These are phyloP conservation scores for Brachionus rubens DNA, from an alignment of 1,140 invertebrate species.

Conservation along the genomic window DNA sequence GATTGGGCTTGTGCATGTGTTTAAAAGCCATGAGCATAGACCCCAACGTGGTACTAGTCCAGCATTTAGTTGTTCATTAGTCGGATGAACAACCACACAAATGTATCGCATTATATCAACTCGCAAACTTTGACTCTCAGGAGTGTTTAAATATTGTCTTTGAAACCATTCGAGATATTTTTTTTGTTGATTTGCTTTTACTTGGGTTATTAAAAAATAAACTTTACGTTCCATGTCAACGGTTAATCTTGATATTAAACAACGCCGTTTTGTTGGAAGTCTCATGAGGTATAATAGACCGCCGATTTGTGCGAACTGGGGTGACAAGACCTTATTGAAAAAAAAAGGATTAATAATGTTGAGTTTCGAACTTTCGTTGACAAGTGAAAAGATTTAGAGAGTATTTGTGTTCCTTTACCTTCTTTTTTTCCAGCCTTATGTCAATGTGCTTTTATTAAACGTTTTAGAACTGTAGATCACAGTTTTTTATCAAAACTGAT, in stretches of 20 bases:
- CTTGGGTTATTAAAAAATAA: slow-evolving; percentile 80
- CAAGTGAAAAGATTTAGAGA: too few relatives aligned
- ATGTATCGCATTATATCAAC: slow-evolving; percentile 96
- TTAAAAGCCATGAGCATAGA: slow-evolving; percentile 93
- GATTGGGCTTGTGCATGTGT: slow-evolving; percentile 83
- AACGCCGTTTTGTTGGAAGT: slow-evolving; percentile 82
- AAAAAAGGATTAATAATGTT: too few relatives aligned
- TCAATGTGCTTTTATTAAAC: too few relatives aligned
- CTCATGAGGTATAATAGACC: slow-evolving; percentile 66
- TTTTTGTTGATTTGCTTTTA: slow-evolving; percentile 87
- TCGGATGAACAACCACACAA: slow-evolving; percentile 93
- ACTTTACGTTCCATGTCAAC: slow-evolving; percentile 96
- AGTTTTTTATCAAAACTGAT: too few relatives aligned
- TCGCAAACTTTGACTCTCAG: slow-evolving; percentile 84
- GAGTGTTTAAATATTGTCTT: slow-evolving; percentile 88
- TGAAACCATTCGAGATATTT: slow-evolving; percentile 98
- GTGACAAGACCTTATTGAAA: slow-evolving; percentile 71
- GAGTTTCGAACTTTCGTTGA: too few relatives aligned
- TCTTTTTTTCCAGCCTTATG: too few relatives aligned
- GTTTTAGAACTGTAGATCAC: too few relatives aligned
- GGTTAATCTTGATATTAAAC: slow-evolving; percentile 82
- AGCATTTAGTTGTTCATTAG: slow-evolving; percentile 92
- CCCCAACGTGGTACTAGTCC: slow-evolving; percentile 97
- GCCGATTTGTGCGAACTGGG: slow-evolving; percentile 66
- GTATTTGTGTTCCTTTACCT: too few relatives aligned